Conservation (phyloP, 1,140 invertebrate genomes). For the Ostrea edulis region DNA sequence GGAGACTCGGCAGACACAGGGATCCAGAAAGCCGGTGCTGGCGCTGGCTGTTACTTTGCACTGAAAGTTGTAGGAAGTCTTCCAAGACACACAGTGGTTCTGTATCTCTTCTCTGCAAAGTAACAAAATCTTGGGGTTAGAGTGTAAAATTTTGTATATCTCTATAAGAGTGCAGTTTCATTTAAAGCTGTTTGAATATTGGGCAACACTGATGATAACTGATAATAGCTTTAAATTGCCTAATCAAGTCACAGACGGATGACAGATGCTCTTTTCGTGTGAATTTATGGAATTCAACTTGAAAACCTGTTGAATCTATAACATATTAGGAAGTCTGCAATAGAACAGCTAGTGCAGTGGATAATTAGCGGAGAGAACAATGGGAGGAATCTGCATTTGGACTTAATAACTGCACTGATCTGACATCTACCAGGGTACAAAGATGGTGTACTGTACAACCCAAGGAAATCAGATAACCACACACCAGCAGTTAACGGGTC, state of each 20-base stretch:
- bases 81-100: slow-evolving; percentile 95
- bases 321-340: background rate
- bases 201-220: background rate
- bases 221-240: background rate
- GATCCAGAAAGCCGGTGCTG: slow-evolving; percentile 94
- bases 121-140: slow-evolving; percentile 56
- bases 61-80: slow-evolving; percentile 92
- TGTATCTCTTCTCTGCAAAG: slow-evolving; percentile 92
- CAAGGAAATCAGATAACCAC: background rate
- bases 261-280: background rate
- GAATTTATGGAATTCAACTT: background rate
- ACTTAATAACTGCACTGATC: background rate
- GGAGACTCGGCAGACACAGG: slow-evolving; percentile 93
- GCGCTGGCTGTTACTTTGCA: slow-evolving; percentile 98
- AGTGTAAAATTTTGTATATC: background rate
- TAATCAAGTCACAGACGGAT: background rate
- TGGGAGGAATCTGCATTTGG: background rate
- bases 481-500: background rate
- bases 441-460: background rate
- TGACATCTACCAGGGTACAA: background rate
- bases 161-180: background rate
- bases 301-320: background rate
- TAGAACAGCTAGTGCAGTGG: background rate
- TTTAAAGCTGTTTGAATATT: background rate
- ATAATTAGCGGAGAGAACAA: background rate